Base-by-base conservation (phyloP, 2,888 invertebrate species). In the Busseola fusca region DNA sequence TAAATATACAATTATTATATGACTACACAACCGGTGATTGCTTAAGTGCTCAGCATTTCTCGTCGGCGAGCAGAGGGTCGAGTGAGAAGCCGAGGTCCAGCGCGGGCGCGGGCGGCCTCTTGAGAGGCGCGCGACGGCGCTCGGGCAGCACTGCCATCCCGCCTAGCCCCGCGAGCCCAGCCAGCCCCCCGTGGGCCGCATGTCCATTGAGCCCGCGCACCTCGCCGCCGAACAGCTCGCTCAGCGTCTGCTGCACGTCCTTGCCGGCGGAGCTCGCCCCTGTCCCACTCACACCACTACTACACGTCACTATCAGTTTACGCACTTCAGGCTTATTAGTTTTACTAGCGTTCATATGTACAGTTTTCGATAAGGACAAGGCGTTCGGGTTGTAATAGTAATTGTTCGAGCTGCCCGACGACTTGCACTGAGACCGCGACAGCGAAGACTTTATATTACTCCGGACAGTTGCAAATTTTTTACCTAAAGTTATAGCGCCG, bases 401-500 rank as follows among this genome's bases (percentile, higher is more conserved):
- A 90, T 88, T 91, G 91, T 91, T 93, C 87, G 90, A 83, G 60
- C 86, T 87, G 66, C 90, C 89, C 56, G 91, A 87, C 58, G 92
- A 84, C 78, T 95, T 95, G 84, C 90, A 90, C 87, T 93, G 91
- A 48, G 93, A 91, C 73, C 95, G 89, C 78, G 94, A 90, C 67
- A 95, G 87, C 56, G 95, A 94, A 21, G 95, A 93, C 83, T 96
- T 96, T 76, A 96, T 93, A 82, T 95, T 94, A 84, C 93, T 93
- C 64, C 96, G 92, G 48, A 96, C 95, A 54, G 95, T 94, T 64
- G 96, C 96, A 84, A 94, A 94, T 80, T 91, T 91, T 80, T 95
- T 95, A 62, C 96, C 96, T 82, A 96, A 87, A 4, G 96, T 93
- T 60, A 96, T 91, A 16, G 96, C 96, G 79, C 96, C 95, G 63